Conservation (phyloP, 2,888 invertebrate genomes). For the Aleiodes alternator region DNA sequence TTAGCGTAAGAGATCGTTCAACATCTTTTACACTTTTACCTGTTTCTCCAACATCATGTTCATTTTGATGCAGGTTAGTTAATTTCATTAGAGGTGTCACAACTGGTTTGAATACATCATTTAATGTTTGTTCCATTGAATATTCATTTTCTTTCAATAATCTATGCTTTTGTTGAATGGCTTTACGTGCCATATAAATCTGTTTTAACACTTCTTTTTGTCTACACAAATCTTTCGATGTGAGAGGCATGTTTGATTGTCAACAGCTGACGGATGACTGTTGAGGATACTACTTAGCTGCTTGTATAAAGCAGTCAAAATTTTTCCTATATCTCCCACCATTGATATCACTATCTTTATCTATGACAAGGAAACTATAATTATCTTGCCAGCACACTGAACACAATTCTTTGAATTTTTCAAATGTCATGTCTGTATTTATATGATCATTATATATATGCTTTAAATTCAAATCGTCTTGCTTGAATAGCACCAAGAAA, state of each 20-base stretch:
- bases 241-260: constrained; percentile 32
- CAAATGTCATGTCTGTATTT: constrained; percentile 55
- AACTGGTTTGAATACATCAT: constrained; percentile 46
- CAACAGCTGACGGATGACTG: neutral
- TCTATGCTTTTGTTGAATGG: constrained; percentile 51
- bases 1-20: too few relatives aligned
- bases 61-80: constrained; percentile 1
- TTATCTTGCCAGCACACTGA: constrained; percentile 54
- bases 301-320: constrained; percentile 47
- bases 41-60: neutral
- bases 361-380: constrained; percentile 40
- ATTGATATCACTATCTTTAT: constrained; percentile 35
- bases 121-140: constrained; percentile 27
- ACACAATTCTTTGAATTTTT: constrained; percentile 54
- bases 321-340: constrained; percentile 55
- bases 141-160: constrained; percentile 40
- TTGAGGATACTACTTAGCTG: constrained; percentile 26
- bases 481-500: constrained; percentile 55
- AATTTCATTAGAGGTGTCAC: constrained; percentile 41
- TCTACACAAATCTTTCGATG: constrained; percentile 14
- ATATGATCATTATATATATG: constrained; percentile 56
- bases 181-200: constrained; percentile 48
- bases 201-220: constrained; percentile 32
- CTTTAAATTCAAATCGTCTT: constrained; percentile 55
- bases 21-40: neutral